These are phyloP conservation scores for Chelidonichthys spinosus DNA, from an alignment of 2,797 vertebrate species.

Conservation along the genomic window DNA sequence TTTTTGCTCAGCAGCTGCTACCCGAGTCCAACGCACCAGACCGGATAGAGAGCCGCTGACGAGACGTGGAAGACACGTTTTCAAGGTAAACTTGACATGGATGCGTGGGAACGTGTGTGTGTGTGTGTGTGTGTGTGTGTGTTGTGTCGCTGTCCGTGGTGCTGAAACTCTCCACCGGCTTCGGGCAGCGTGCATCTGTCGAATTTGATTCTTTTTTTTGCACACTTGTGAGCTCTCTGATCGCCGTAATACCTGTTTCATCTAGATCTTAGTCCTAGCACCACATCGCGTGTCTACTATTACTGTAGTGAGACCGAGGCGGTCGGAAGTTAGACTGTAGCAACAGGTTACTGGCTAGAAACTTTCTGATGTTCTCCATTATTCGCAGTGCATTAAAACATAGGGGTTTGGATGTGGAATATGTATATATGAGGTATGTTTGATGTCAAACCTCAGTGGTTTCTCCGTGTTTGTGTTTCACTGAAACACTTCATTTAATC, in stretches of 20 bases:
- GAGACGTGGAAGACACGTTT: constrained; percentile 42
- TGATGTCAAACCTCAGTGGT: background rate
- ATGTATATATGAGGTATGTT: constrained; percentile 1
- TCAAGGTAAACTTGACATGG: constrained; percentile 58
- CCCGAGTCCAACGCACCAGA: constrained; percentile 43
- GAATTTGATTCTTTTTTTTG: background rate
- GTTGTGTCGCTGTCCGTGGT: constrained; percentile 68
- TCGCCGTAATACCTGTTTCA: background rate
- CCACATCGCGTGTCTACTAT: background rate
- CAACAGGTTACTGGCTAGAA: constrained; percentile 59
- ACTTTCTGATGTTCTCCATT: constrained; percentile 26
- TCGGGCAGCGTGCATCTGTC: background rate
- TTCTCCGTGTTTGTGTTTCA: background rate
- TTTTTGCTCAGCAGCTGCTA: constrained; percentile 66
- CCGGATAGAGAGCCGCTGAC: constrained; percentile 73
- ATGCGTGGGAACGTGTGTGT: background rate
- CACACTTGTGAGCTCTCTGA: background rate
- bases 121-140: background rate
- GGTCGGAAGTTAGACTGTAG: constrained; percentile 23
- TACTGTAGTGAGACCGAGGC: background rate
- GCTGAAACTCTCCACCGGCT: constrained; percentile 50
- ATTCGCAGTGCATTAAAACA: background rate
- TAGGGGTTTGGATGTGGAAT: background rate
- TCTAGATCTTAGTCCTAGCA: background rate
- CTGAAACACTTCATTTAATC: constrained; percentile 1